A percentile compares a stretch with the other conserved stretches of the same genome.
phyloP scores from a whole-genome alignment of 1,140 invertebrate genomes.

The Stegodyphus dumicola region DNA sequence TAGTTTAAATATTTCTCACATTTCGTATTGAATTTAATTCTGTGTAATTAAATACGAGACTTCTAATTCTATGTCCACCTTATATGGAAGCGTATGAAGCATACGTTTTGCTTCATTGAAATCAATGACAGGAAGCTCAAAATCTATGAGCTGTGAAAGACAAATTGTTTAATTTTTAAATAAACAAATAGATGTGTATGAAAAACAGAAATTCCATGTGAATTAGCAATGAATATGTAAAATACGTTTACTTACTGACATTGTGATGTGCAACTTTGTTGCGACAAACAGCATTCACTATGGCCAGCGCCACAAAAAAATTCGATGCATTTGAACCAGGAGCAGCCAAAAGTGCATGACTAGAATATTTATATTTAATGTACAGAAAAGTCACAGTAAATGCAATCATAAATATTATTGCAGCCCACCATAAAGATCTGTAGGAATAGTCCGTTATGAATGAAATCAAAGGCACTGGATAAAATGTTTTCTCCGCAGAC shows the following conservation, averaged over 20 bases:
- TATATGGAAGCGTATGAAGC: too few relatives aligned
- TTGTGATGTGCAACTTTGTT: conserved; percentile 49
- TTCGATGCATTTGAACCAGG: conserved; percentile 42
- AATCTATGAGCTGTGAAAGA: too few relatives aligned
- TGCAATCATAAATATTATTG: neutral
- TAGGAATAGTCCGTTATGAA: conserved; percentile 25
- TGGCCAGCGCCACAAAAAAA: conserved; percentile 24
- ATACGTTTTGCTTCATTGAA: too few relatives aligned
- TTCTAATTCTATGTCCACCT: too few relatives aligned
- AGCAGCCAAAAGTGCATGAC: conserved; percentile 15
- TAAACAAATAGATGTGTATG: too few relatives aligned
- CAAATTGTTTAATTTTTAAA: too few relatives aligned
- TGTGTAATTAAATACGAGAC: too few relatives aligned
- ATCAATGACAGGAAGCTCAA: too few relatives aligned
- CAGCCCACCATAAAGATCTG: conserved; percentile 48
- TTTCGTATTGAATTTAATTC: too few relatives aligned
- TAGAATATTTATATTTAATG: conserved; percentile 14
- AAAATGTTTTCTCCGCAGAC: conserved; percentile 3
- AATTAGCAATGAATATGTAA: neutral
- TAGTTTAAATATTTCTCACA: too few relatives aligned
- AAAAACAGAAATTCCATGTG: too few relatives aligned
- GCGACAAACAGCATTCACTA: conserved; percentile 28
- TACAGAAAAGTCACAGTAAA: conserved; percentile 41
- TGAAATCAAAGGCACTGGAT: conserved; percentile 11
- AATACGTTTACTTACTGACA: conserved; percentile 40